phyloP scores from a whole-genome alignment of 2,797 vertebrate genomes.

The Babyrousa celebensis region DNA sequence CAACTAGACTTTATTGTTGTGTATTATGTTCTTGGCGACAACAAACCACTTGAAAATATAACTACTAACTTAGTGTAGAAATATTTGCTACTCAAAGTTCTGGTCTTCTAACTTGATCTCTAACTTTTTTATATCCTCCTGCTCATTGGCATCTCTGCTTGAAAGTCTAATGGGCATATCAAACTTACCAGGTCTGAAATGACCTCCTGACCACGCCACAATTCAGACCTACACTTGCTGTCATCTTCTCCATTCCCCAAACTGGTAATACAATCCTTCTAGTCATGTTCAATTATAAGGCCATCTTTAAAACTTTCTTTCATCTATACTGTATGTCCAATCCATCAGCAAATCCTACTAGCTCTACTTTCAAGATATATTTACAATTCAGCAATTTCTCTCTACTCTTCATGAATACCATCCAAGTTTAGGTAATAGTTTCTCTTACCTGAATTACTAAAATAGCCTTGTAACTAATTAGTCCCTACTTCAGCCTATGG shows the following conservation, averaged over 20 bases:
- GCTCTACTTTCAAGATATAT: not conserved
- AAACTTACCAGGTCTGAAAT: not conserved
- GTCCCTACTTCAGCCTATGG: not conserved
- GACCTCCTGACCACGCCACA: not conserved
- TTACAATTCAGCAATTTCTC: not conserved
- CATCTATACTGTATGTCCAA: not conserved
- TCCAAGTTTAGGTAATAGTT: not conserved
- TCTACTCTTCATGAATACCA: not conserved
- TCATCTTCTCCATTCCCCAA: not conserved
- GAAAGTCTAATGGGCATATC: not conserved
- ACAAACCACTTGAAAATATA: not conserved
- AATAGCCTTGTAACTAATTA: not conserved
- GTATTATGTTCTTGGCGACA: not conserved
- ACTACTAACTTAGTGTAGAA: not conserved
- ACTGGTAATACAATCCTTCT: not conserved
- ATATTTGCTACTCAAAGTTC: constrained; percentile 24
- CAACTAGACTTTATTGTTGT: not conserved
- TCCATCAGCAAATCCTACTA: not conserved
- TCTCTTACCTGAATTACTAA: not conserved
- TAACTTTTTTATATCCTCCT: not conserved
- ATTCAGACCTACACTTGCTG: not conserved
- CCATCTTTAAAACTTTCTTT: not conserved
- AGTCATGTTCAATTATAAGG: not conserved
- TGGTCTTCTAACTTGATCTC: not conserved
- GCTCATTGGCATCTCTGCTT: not conserved